These are phyloP conservation scores for Fistularia tabacaria DNA, from an alignment of 2,797 vertebrate genomes.

Conservation along the genomic window DNA sequence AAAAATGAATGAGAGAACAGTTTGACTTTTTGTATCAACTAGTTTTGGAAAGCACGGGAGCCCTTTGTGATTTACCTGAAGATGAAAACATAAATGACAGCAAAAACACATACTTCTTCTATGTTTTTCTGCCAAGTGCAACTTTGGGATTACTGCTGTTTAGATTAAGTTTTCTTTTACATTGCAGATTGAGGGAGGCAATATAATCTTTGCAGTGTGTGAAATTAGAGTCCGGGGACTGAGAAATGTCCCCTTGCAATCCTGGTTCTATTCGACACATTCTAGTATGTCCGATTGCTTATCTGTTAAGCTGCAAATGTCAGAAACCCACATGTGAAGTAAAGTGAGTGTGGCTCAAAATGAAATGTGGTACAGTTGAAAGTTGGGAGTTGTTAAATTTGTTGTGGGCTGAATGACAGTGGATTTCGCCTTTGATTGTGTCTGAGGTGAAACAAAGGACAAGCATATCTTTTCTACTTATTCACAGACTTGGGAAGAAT, in stretches of 20 bases:
- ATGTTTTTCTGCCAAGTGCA: background rate
- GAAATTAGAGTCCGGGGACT: conserved; percentile 17
- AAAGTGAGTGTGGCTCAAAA: conserved; percentile 9
- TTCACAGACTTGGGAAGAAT: conserved; percentile 33
- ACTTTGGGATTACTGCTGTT: conserved; percentile 2
- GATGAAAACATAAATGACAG: background rate
- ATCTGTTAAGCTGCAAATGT: conserved; percentile 14
- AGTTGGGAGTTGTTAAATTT: conserved; percentile 7
- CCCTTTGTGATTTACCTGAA: background rate
- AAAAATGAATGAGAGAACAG: background rate
- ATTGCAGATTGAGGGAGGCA: conserved; percentile 8
- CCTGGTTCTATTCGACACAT: conserved; percentile 19
- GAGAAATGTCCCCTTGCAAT: conserved; percentile 21
- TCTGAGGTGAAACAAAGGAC: conserved; percentile 35
- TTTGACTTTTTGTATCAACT: no score
- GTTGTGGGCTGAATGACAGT: conserved; percentile 12
- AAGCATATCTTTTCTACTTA: conserved; percentile 15
- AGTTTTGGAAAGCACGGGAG: background rate
- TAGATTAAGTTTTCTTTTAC: conserved; percentile 21
- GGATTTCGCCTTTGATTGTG: conserved; percentile 24
- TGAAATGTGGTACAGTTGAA: background rate
- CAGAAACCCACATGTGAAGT: conserved; percentile 21
- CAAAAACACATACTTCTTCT: background rate
- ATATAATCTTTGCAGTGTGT: conserved; percentile 15
- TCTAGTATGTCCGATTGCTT: conserved; percentile 21